Evolutionary conservation across 1,140 invertebrate genomes (phyloP).

Genomic region (Nixonia krombeini): DNA sequence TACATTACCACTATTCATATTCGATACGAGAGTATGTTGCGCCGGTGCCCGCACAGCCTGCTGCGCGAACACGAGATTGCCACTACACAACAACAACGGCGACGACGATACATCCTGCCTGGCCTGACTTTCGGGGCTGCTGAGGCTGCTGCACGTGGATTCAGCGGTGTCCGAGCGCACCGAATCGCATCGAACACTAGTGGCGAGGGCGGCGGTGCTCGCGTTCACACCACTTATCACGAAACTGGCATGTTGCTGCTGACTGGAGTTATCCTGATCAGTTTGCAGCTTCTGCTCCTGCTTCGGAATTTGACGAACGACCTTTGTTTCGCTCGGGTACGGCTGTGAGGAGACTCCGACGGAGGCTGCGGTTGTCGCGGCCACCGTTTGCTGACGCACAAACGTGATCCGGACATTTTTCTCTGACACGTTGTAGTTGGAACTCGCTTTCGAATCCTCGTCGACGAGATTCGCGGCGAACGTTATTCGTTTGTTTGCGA

Average conservation of each 20-base stretch:
- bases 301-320: not conserved
- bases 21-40: too few species aligned
- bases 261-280: conserved; percentile 5
- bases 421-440: too few species aligned
- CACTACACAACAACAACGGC: conserved; percentile 28
- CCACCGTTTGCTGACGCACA: conserved; percentile 1
- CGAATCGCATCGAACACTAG: too few species aligned
- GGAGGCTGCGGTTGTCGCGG: conserved; percentile 7
- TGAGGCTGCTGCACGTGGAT: conserved; percentile 68
- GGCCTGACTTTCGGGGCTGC: conserved; percentile 66
- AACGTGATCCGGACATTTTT: conserved; percentile 9
- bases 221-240: too few species aligned
- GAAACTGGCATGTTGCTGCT: conserved; percentile 56
- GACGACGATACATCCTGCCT: conserved; percentile 52
- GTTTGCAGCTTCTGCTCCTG: conserved; percentile 11
- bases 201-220: too few species aligned
- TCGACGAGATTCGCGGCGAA: conserved; percentile 4
- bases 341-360: too few species aligned
- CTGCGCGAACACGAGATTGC: conserved; percentile 57
- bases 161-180: conserved; percentile 67
- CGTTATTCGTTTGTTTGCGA: conserved; percentile 2
- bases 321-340: too few species aligned
- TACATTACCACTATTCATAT: too few species aligned
- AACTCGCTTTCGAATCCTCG: conserved; percentile 11
- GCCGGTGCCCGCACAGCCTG: conserved; percentile 56